Base-by-base conservation (phyloP, 2,888 invertebrate species). In the Chirona hameri region DNA sequence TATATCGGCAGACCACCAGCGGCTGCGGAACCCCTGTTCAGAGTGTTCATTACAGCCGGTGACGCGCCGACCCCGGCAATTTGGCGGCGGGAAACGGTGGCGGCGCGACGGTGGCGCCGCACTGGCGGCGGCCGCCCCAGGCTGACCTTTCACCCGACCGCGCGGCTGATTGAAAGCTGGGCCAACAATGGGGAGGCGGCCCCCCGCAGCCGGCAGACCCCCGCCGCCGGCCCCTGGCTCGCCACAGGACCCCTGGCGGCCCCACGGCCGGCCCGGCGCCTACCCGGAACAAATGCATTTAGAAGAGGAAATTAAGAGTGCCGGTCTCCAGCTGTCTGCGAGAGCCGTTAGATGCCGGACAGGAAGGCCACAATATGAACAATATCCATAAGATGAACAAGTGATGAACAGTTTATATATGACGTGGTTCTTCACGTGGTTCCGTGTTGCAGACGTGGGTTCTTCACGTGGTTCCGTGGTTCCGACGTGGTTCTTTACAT, bases 61-160 rank as follows among this genome's bases (percentile, higher is more conserved):
- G 69, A 29, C 69, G 12, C 65, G 31, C 72, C 31, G 18, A 72
- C 72, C 18, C 31, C 72, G 31, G 31, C 18, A 31, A 72, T 72
- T 72, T 72, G 72, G 31, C 31, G 72, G 29, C 18, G 60, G 31
- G 18, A 72, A 72, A 31, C 14, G 3, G 31, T 15, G 15, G 29
- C 72, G 27, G 4, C 4, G 31, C 72, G 72, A 72, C 72, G 72
- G 72, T 31, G 72, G 72, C 31, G 72, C 65, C 65, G 65, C 65
- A 27, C 52, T 24, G 60, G 65, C 27, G 65, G 65, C 65, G 27
- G 27, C 65, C 27, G 65, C 24, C 60, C 7, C 24, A 21, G 60
- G 12, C 65, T n/a, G 65, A 72, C 72, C 72, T 72, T 31, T 81
- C 48, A 60, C 65, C 81, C 46, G 31, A n/a, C n/a, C 60, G 10